Percentiles rank a stretch among this genome's conserved stretches.
Evolutionary conservation across 2,113 vertebrate species (phyloP).

Genomic region (Rhabdomys dilectus): DNA sequence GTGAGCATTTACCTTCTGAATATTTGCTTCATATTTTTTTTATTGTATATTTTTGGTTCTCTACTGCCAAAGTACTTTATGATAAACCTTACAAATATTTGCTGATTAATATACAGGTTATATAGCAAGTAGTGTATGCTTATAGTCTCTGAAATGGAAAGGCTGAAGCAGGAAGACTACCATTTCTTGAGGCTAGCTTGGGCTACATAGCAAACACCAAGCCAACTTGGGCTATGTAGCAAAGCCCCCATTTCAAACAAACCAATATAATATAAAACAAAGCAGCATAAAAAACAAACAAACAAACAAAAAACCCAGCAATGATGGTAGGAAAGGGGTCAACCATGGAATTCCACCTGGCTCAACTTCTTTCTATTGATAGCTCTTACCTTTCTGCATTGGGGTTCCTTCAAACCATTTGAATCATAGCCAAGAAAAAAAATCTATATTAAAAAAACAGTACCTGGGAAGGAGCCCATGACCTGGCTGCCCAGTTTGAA

Average conservation of each 20-base stretch:
- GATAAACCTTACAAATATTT: conserved; percentile 41
- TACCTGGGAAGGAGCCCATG: background rate
- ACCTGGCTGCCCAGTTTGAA: background rate
- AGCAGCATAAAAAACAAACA: background rate
- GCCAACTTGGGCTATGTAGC: background rate
- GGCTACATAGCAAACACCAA: background rate
- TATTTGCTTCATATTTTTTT: conserved; percentile 34
- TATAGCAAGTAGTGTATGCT: background rate
- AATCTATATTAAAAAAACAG: background rate
- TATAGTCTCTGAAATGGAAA: background rate
- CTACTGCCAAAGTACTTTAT: background rate
- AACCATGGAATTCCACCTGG: background rate
- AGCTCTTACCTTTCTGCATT: conserved; percentile 30
- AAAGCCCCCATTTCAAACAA: background rate
- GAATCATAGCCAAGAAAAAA: background rate
- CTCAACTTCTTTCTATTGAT: background rate
- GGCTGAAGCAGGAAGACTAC: background rate
- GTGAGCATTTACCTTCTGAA: background rate
- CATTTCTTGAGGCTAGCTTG: background rate
- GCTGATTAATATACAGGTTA: background rate
- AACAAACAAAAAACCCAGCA: no score
- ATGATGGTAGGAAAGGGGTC: background rate
- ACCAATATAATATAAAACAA: background rate
- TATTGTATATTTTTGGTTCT: background rate
- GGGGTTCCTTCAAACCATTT: conserved; percentile 34